A percentile compares a stretch with the other conserved stretches of the same genome.
Conservation (phyloP, 2,888 invertebrate genomes). For the Marasmarcha lunaedactyla region DNA sequence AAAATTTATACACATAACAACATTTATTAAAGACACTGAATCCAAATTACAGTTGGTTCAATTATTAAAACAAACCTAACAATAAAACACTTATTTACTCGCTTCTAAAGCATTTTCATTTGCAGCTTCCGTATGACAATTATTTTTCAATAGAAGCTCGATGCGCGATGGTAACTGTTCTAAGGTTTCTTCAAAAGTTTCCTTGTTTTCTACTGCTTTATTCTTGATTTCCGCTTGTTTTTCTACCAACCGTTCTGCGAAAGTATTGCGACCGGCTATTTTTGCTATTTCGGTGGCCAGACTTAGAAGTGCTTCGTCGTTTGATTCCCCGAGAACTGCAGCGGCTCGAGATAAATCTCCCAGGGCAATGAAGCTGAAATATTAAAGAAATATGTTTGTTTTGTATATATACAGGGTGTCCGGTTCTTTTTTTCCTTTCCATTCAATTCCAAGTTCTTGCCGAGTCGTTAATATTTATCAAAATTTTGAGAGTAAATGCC, state of each 20-base stretch:
- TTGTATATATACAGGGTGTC: no score
- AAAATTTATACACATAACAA: no score
- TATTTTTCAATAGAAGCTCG: constrained; percentile 26
- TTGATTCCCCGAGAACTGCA: constrained; percentile 64
- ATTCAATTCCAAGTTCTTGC: no score
- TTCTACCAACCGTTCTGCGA: constrained; percentile 37
- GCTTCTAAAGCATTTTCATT: neutral
- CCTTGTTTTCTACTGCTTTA: constrained; percentile 7
- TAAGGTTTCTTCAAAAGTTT: constrained; percentile 21
- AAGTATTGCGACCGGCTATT: constrained; percentile 42
- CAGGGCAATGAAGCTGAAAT: constrained; percentile 68
- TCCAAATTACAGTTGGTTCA: no score
- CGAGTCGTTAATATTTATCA: no score
- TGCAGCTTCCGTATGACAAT: neutral
- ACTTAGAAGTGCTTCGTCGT: constrained; percentile 59
- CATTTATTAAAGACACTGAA: no score
- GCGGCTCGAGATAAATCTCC: constrained; percentile 74
- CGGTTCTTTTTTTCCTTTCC: no score
- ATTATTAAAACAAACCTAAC: no score
- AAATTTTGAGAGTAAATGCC: no score
- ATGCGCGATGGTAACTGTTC: constrained; percentile 27
- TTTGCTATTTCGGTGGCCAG: constrained; percentile 73
- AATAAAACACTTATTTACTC: neutral
- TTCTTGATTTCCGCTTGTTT: constrained; percentile 21
- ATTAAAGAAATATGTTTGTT: neutral